A percentile compares a stretch with the other conserved stretches of the same genome.
phyloP scores from a whole-genome alignment of 2,113 vertebrate genomes.

The Paradoxurus hermaphroditus region DNA sequence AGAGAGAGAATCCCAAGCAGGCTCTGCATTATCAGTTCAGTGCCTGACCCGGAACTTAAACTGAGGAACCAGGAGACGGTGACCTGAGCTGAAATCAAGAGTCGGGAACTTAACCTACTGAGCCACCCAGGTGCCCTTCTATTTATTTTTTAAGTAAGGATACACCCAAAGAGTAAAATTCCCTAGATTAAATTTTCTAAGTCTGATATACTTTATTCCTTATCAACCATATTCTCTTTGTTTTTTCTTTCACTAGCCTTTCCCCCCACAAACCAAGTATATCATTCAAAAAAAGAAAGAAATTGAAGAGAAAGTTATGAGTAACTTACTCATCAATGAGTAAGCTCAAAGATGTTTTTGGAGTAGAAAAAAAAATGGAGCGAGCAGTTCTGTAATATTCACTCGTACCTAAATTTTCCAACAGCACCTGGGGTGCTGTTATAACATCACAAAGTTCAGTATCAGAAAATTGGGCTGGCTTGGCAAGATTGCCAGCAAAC shows the following conservation, averaged over 20 bases:
- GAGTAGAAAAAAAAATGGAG: neutral
- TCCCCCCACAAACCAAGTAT: neutral
- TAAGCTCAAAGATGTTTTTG: slow-evolving; percentile 19
- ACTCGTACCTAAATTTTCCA: neutral
- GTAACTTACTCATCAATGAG: neutral
- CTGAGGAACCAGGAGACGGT: no score
- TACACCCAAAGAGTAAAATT: neutral
- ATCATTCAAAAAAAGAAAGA: neutral
- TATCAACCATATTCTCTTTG: neutral
- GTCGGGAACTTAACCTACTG: no score
- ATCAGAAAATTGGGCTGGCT: neutral
- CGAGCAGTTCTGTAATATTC: neutral
- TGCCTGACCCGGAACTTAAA: no score
- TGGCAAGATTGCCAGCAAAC: neutral
- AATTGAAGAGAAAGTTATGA: neutral
- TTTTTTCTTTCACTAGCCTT: neutral
- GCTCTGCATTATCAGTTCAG: no score
- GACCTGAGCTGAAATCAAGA: no score
- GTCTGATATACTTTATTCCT: neutral
- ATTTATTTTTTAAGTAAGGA: neutral
- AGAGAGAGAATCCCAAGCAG: no score
- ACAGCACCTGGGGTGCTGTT: neutral
- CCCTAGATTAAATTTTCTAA: neutral
- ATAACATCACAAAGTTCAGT: neutral
- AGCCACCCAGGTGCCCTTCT: no score